A percentile compares a stretch with the other conserved stretches of the same genome.
These are phyloP conservation scores for Procapra przewalskii DNA, from an alignment of 2,113 vertebrate genomes.

Conservation along the genomic window DNA sequence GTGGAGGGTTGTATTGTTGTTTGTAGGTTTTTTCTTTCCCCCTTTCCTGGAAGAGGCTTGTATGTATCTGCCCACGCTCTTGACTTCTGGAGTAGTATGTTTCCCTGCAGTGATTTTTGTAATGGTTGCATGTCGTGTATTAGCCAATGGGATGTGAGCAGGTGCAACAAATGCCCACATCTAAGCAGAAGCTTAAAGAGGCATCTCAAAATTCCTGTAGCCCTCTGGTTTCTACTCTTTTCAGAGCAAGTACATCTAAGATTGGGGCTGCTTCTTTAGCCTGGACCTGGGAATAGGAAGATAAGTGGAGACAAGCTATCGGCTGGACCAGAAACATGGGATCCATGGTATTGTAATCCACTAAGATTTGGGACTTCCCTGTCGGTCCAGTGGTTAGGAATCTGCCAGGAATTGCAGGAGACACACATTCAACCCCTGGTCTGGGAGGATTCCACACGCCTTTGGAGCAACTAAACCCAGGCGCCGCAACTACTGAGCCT, in stretches of 20 bases:
- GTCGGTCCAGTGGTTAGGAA: neutral
- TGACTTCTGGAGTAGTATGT: neutral
- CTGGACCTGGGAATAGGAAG: neutral
- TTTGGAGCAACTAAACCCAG: neutral
- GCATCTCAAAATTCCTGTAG: neutral
- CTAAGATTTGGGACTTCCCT: neutral
- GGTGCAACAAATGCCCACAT: neutral
- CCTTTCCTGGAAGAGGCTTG: neutral
- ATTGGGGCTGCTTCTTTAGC: neutral
- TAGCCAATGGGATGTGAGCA: neutral
- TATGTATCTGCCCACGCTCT: neutral
- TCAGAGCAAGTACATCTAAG: neutral
- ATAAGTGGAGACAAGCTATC: neutral
- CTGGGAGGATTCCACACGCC: neutral
- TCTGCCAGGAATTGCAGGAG: neutral
- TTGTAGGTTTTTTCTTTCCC: neutral
- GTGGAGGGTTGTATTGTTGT: neutral
- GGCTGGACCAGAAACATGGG: neutral
- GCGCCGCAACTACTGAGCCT: neutral
- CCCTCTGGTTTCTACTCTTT: neutral
- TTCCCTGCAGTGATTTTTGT: neutral
- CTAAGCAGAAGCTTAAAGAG: neutral
- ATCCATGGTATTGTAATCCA: neutral
- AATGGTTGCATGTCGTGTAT: neutral
- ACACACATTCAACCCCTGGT: neutral